These are phyloP conservation scores for Zalophus californianus DNA, from an alignment of 2,797 vertebrate genomes.

Conservation along the genomic window DNA sequence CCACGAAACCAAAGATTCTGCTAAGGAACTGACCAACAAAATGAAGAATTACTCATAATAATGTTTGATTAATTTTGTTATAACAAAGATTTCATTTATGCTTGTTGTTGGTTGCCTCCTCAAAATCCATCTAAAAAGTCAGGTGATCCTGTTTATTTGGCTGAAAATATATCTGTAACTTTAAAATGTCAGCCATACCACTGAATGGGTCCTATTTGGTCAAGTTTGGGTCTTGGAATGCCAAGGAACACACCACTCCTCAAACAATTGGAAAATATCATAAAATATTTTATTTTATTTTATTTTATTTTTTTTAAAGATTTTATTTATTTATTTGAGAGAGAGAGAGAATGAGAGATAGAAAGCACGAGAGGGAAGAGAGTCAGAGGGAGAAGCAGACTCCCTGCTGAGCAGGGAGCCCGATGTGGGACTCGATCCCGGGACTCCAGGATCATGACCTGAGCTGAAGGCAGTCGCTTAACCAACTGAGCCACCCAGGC, in stretches of 20 bases:
- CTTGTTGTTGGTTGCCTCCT: not conserved
- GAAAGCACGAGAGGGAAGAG: too few species aligned
- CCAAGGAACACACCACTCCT: not conserved
- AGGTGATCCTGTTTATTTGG: not conserved
- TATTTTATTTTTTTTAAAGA: too few species aligned
- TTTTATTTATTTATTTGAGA: too few species aligned
- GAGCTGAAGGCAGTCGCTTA: too few species aligned
- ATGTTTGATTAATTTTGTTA: constrained; percentile 50
- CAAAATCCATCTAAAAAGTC: not conserved
- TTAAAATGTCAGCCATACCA: not conserved
- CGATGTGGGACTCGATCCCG: too few species aligned
- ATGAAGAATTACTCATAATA: not conserved
- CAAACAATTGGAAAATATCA: not conserved
- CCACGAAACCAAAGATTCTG: constrained; percentile 35
- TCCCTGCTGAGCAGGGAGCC: too few species aligned
- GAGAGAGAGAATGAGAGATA: too few species aligned
- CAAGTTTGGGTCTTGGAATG: not conserved
- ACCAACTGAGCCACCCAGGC: too few species aligned
- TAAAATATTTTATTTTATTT: not conserved
- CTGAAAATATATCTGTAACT: not conserved
- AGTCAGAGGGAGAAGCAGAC: too few species aligned
- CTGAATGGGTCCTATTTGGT: not conserved
- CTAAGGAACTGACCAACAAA: not conserved
- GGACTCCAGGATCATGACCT: too few species aligned
- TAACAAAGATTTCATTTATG: constrained; percentile 5